phyloP scores from a whole-genome alignment of 2,113 vertebrate species.

The Leiothrix lutea region DNA sequence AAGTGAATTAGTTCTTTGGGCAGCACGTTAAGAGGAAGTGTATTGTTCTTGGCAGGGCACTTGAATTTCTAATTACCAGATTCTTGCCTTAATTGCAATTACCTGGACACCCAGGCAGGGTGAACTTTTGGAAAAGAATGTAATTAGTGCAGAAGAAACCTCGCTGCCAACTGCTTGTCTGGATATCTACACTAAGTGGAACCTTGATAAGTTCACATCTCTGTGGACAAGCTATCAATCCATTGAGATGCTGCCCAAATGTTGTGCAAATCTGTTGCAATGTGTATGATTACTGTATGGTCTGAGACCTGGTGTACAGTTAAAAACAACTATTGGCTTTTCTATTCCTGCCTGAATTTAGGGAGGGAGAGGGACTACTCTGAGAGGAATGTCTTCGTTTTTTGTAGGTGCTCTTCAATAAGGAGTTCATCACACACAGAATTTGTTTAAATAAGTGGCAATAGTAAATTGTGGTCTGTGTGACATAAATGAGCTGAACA shows the following conservation, averaged over 20 bases:
- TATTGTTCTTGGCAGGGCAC: constrained; percentile 80
- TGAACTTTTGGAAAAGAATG: constrained; percentile 80
- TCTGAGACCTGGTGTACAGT: background rate
- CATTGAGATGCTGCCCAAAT: background rate
- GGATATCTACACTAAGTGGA: constrained; percentile 41
- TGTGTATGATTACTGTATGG: background rate
- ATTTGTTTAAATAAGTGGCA: background rate
- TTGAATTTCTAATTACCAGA: constrained; percentile 81
- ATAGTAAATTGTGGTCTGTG: background rate
- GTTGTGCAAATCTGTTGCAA: background rate
- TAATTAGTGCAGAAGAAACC: constrained; percentile 77
- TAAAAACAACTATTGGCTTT: background rate
- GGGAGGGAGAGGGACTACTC: background rate
- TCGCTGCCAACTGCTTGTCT: constrained; percentile 68
- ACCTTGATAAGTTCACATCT: constrained; percentile 57
- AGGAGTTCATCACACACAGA: background rate
- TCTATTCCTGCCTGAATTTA: background rate
- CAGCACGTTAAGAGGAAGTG: constrained; percentile 73
- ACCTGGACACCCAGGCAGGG: constrained; percentile 80
- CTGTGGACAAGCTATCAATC: constrained; percentile 15
- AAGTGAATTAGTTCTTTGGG: constrained; percentile 75
- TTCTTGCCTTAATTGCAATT: constrained; percentile 84
- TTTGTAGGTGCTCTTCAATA: background rate
- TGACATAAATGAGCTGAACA: background rate
- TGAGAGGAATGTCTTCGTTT: background rate